Evolutionary conservation across 1,140 invertebrate genomes (phyloP).

Genomic region (Geopemphigus sp.): DNA sequence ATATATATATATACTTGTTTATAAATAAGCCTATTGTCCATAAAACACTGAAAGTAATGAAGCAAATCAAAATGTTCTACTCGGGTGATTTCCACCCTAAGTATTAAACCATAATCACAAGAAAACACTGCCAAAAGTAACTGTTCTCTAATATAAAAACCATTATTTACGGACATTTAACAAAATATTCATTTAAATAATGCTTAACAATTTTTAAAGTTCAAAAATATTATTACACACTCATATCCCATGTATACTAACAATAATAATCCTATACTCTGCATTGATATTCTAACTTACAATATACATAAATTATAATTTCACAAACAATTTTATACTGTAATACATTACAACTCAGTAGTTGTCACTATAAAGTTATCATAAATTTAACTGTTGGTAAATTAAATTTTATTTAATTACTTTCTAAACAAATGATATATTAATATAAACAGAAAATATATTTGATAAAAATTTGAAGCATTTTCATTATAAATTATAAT

Average conservation of each 20-base stretch:
- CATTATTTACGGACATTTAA: slow-evolving; percentile 34
- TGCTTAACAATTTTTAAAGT: slow-evolving; percentile 29
- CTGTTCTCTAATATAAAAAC: slow-evolving; percentile 9
- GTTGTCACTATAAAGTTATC: no score
- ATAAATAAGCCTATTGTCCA: not conserved
- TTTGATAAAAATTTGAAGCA: no score
- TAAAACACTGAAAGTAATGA: slow-evolving; percentile 18
- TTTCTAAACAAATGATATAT: no score
- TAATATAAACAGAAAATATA: no score
- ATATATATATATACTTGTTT: not conserved
- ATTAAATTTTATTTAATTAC: no score
- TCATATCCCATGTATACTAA: not conserved
- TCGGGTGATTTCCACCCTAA: slow-evolving; percentile 1
- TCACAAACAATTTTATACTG: no score
- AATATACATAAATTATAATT: not conserved
- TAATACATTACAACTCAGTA: no score
- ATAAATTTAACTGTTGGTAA: no score
- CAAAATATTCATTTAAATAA: slow-evolving; percentile 24
- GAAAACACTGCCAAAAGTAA: slow-evolving; percentile 28
- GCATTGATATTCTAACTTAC: not conserved
- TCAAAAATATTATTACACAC: slow-evolving; percentile 2
- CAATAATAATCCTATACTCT: not conserved
- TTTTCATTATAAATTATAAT: no score
- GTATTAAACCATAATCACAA: slow-evolving; percentile 31
- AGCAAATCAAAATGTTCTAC: slow-evolving; percentile 35